Evolutionary conservation across 2,888 invertebrate genomes (phyloP).

Genomic region (Deroplatys truncata): DNA sequence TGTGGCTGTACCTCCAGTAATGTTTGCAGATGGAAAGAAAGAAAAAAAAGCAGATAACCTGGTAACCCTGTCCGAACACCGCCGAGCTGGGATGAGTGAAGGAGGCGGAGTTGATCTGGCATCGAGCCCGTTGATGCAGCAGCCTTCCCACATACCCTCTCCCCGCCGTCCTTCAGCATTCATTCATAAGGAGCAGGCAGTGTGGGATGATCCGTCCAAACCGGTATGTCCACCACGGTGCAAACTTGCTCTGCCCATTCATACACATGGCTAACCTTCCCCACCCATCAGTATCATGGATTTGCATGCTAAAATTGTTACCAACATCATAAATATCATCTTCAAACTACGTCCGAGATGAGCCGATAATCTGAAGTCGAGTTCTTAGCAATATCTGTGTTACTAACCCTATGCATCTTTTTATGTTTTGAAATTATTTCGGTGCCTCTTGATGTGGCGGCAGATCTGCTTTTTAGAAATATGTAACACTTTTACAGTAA

Average conservation of each 20-base stretch:
- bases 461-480: too few relatives aligned
- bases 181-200: constrained; percentile 4
- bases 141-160: background rate
- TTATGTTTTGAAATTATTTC: too few relatives aligned
- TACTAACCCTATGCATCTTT: too few relatives aligned
- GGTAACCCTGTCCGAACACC: background rate
- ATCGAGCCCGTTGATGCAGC: background rate
- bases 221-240: background rate
- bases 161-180: background rate
- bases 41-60: background rate
- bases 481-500: too few relatives aligned
- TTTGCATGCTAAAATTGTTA: background rate
- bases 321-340: too few relatives aligned
- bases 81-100: too few relatives aligned
- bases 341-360: too few relatives aligned
- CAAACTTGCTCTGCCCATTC: background rate
- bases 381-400: too few relatives aligned
- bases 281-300: background rate
- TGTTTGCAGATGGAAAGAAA: too few relatives aligned
- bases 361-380: too few relatives aligned
- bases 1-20: too few relatives aligned
- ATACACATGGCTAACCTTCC: background rate
- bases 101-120: background rate
- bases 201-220: background rate
- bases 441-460: too few relatives aligned